Percentiles rank a stretch among this genome's conserved stretches.
Evolutionary conservation across 1,140 invertebrate genomes (phyloP).

Genomic region (Scaptomyza pallida): DNA sequence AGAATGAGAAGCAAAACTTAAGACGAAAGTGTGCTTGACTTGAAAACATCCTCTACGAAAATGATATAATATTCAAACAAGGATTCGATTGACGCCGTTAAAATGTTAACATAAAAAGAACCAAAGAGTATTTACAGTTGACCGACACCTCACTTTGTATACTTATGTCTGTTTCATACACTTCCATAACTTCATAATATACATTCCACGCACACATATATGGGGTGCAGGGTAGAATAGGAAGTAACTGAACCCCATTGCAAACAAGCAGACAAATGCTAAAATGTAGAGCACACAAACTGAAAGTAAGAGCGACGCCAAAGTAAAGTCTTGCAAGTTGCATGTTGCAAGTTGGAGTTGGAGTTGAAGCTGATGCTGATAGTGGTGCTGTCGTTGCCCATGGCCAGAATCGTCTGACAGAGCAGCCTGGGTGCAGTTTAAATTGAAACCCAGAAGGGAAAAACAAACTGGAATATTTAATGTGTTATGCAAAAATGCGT

Average conservation of each 20-base stretch:
- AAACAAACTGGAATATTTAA: constrained; percentile 80
- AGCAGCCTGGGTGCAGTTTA: constrained; percentile 64
- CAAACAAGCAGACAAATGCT: constrained; percentile 66
- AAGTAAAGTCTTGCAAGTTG: constrained; percentile 56
- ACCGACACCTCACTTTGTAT: neutral
- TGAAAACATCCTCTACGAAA: neutral
- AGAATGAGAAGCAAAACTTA: constrained; percentile 1
- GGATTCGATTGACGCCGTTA: too few species aligned
- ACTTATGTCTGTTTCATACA: neutral
- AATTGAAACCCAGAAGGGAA: constrained; percentile 74
- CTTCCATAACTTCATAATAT: neutral
- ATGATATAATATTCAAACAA: neutral
- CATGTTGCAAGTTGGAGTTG: constrained; percentile 44
- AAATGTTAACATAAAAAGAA: too few species aligned
- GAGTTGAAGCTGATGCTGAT: constrained; percentile 20
- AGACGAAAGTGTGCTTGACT: neutral
- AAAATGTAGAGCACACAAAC: constrained; percentile 62
- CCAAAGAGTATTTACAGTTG: too few species aligned
- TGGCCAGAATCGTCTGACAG: constrained; percentile 20
- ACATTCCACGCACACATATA: neutral
- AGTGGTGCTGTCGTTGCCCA: constrained; percentile 18
- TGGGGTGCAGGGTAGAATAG: constrained; percentile 17
- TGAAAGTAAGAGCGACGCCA: constrained; percentile 71
- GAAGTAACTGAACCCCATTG: constrained; percentile 3
- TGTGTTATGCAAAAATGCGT: constrained; percentile 80